Evolutionary conservation across 2,797 vertebrate species (phyloP).

Genomic region (Chelidonichthys spinosus): DNA sequence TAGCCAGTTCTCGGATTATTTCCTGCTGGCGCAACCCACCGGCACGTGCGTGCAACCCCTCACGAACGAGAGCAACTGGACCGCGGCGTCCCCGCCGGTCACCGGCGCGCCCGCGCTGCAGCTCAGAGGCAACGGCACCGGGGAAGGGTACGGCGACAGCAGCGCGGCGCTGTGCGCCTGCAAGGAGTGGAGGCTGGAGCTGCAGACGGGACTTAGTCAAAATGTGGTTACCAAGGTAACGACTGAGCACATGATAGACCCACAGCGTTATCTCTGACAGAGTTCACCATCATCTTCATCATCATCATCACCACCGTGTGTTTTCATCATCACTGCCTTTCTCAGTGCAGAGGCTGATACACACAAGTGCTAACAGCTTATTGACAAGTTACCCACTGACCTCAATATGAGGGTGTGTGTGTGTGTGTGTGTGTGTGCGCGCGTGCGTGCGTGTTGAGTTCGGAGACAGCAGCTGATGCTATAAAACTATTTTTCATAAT

Average conservation of each 20-base stretch:
- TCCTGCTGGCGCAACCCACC: constrained; percentile 92
- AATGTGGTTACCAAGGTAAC: constrained; percentile 98
- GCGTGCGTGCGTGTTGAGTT: constrained; percentile 16
- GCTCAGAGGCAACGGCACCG: constrained; percentile 57
- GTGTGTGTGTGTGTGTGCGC: constrained; percentile 8
- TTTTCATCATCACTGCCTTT: constrained; percentile 23
- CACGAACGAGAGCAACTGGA: constrained; percentile 74
- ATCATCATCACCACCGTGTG: constrained; percentile 13
- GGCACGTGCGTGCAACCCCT: constrained; percentile 87
- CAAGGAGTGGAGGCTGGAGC: constrained; percentile 89
- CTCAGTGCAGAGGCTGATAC: constrained; percentile 15
- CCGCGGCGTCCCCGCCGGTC: constrained; percentile 47
- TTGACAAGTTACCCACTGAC: constrained; percentile 70
- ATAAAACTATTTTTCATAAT: too few relatives aligned
- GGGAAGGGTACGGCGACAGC: constrained; percentile 66
- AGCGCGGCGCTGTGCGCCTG: constrained; percentile 84
- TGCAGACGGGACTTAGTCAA: constrained; percentile 92
- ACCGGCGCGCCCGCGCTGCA: constrained; percentile 48
- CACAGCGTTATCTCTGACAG: constrained; percentile 8
- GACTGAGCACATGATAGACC: constrained; percentile 42
- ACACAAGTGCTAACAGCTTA: constrained; percentile 29
- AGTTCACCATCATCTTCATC: constrained; percentile 26
- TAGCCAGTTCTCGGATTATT: constrained; percentile 97
- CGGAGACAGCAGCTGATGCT: background rate
- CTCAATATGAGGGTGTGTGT: constrained; percentile 45